phyloP scores from a whole-genome alignment of 2,888 invertebrate genomes.

The Julus scanicus region DNA sequence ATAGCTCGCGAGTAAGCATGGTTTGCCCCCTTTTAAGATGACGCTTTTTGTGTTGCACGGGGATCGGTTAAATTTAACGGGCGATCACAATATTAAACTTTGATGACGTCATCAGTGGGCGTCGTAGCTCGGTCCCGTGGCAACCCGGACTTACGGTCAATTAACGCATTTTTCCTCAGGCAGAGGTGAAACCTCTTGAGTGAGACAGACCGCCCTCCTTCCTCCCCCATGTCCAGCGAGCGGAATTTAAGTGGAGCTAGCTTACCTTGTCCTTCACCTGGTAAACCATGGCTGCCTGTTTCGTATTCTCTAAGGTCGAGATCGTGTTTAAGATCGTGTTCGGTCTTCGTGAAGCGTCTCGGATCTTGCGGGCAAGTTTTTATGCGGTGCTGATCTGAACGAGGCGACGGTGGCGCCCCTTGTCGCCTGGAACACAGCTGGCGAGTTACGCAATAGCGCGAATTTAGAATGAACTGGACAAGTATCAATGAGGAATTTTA shows the following conservation, averaged over 20 bases:
- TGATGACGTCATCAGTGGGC: background rate
- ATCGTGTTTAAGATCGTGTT: background rate
- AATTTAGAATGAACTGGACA: too few relatives aligned
- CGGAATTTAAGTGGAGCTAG: background rate
- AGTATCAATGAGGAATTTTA: too few relatives aligned
- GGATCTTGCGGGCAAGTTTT: background rate
- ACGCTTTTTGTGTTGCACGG: background rate
- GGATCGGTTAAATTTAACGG: background rate
- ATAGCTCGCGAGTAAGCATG: background rate
- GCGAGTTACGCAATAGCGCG: too few relatives aligned
- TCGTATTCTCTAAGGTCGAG: too few relatives aligned
- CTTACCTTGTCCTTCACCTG: background rate
- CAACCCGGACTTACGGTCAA: background rate
- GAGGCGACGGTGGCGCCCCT: background rate
- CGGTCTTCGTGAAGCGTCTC: background rate
- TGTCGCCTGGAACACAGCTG: background rate
- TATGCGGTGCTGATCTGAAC: background rate
- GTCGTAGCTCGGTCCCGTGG: background rate
- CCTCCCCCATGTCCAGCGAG: too few relatives aligned
- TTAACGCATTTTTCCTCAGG: background rate
- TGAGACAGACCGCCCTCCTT: too few relatives aligned
- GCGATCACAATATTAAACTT: background rate
- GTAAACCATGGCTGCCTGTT: background rate
- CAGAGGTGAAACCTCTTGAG: background rate
- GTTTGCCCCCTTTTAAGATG: background rate